Evolutionary conservation across 2,888 invertebrate genomes (phyloP), one percentile per base, ranked within the genome.

Genomic region (Euplagia quadripunctaria): DNA sequence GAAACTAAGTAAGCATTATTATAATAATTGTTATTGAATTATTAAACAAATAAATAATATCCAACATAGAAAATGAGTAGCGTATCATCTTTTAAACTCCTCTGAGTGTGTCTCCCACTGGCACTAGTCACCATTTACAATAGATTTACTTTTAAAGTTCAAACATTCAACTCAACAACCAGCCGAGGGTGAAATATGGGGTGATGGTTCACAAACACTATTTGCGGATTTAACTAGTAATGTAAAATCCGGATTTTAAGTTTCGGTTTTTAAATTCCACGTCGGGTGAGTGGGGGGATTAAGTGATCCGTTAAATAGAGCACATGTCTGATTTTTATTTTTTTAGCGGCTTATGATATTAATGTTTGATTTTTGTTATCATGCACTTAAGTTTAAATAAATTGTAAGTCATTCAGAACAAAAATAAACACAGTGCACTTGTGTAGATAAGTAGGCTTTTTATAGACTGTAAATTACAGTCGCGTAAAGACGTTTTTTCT

Each of bases 141-240:
- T 86, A 79, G 79, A 81, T 86, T 87, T 88, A 88, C 88, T 89
- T 89, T 89, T 88, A 86, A 89, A 91, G 87, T 91, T 92, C 88
- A 89, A 92, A 90, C 89, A 88, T 90, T 91, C 89, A 91, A 87
- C 85, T 90, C 85, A 88, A 82, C 88, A 74, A 80, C 88, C 85
- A 85, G 73, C 86, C 92, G 91, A 91, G 94, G 95, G 93, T 94
- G 89, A 94, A 95, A 94, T 93, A 93, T 94, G 88, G 90, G 91
- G 81, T 81, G 86, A 86, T 83, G 73, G 68, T 79, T 82, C 76
- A 83, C 82, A 80, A 82, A 85, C 82, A 85, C 85, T 89, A 90
- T 92, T 92, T 91, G 93, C 91, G 88, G 93, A 94, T 94, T 94
- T 91, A 91, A 92, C 91, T 82, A 89, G 61, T 72, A 72, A 75